phyloP scores from a whole-genome alignment of 2,888 invertebrate species.

The Trissonchulus latispiculum region DNA sequence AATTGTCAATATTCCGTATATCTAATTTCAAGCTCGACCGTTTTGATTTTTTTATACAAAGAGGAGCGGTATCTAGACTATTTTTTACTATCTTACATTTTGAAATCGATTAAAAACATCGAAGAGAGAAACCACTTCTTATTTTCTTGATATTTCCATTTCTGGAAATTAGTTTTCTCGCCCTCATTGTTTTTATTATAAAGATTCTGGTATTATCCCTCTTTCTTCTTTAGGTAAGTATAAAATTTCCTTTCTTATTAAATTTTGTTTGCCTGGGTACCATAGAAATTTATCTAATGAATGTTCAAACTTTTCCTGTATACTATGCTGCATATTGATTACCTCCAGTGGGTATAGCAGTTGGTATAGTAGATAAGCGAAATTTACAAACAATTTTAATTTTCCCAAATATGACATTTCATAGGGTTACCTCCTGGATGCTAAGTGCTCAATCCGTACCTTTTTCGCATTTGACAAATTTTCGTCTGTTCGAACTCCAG shows the following conservation, averaged over 20 bases:
- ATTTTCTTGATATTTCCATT: not conserved
- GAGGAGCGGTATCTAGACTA: not conserved
- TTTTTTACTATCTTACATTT: not conserved
- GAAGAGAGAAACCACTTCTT: not conserved
- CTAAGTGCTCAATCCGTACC: not conserved
- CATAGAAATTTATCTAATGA: conserved; percentile 4
- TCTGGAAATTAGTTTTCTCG: not conserved
- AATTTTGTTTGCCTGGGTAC: conserved; percentile 7
- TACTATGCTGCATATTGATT: no score
- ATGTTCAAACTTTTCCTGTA: not conserved
- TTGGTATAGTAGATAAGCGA: not conserved
- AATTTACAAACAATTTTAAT: not conserved
- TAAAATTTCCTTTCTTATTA: conserved; percentile 2
- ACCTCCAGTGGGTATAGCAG: not conserved
- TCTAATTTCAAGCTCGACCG: not conserved
- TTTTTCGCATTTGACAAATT: not conserved
- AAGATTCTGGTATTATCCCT: not conserved
- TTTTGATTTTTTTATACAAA: not conserved
- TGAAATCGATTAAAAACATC: not conserved
- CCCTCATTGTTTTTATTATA: not conserved
- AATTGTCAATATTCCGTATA: not conserved
- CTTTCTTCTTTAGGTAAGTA: not conserved
- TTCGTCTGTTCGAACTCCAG: not conserved
- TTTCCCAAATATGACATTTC: not conserved
- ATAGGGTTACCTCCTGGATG: not conserved